A percentile compares a stretch with the other conserved stretches of the same genome.
These are phyloP conservation scores for Scaptomyza cyrtandrae DNA, from an alignment of 2,888 invertebrate species.

Conservation along the genomic window DNA sequence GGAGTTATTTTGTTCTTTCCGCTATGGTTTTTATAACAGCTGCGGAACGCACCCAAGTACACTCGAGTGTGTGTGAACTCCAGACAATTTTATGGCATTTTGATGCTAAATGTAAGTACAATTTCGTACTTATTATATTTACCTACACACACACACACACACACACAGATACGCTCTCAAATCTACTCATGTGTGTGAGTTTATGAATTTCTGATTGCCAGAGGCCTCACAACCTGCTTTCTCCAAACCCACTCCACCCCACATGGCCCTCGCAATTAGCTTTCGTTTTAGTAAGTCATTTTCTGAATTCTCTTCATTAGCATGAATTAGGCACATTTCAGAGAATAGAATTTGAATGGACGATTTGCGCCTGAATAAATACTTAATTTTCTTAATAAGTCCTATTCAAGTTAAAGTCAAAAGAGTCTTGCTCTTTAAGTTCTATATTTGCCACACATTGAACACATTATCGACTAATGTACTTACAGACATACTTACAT, in stretches of 20 bases:
- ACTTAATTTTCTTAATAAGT: conserved; percentile 51
- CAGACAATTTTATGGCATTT: conserved; percentile 72
- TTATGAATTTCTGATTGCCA: conserved; percentile 61
- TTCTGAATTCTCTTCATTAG: conserved; percentile 53
- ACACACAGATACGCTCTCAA: conserved; percentile 8
- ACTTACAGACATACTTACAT: conserved; percentile 12
- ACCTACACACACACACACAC: conserved; percentile 20
- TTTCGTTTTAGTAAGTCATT: not conserved
- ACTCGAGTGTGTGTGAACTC: conserved; percentile 71
- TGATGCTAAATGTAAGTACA: conserved; percentile 73
- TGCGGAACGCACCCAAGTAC: conserved; percentile 54
- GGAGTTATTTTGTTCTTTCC: conserved; percentile 28
- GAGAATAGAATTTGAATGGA: conserved; percentile 66
- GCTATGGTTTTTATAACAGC: conserved; percentile 48
- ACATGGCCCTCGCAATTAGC: conserved; percentile 5
- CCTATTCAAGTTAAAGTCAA: conserved; percentile 10
- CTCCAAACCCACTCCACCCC: not conserved
- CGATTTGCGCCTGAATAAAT: conserved; percentile 41
- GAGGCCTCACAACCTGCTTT: not conserved
- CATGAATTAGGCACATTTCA: conserved; percentile 65
- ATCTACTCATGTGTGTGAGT: conserved; percentile 11
- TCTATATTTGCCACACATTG: conserved; percentile 16
- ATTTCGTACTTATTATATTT: conserved; percentile 79
- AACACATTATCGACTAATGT: conserved; percentile 45
- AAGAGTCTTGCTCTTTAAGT: not conserved